These are phyloP conservation scores for Thaumatotibia leucotreta DNA, from an alignment of 1,140 invertebrate genomes.

Conservation along the genomic window DNA sequence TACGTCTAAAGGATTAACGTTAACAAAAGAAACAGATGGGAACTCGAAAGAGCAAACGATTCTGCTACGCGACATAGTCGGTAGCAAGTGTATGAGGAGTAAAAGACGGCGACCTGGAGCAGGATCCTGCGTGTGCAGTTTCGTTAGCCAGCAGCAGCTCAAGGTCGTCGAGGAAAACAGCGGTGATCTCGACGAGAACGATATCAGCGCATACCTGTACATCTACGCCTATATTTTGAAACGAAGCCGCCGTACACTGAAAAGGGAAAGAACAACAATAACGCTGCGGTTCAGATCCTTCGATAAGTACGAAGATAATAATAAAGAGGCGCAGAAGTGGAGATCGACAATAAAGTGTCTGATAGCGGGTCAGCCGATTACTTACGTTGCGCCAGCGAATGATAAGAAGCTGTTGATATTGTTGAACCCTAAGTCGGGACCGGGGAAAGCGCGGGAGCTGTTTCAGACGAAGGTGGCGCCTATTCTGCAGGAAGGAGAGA, in stretches of 20 bases:
- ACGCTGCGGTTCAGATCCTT: conserved; percentile 88
- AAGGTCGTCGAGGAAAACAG: conserved; percentile 80
- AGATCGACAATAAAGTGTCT: conserved; percentile 85
- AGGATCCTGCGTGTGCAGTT: conserved; percentile 81
- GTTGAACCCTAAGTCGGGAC: conserved; percentile 94
- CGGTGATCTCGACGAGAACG: conserved; percentile 81
- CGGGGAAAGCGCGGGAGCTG: conserved; percentile 88
- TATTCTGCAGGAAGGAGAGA: conserved; percentile 91
- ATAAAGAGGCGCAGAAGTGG: conserved; percentile 90
- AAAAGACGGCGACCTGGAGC: conserved; percentile 79
- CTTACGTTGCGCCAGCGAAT: conserved; percentile 72
- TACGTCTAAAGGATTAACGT: conserved; percentile 83
- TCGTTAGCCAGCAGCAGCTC: conserved; percentile 76
- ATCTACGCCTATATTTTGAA: conserved; percentile 91
- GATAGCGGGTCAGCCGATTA: conserved; percentile 77
- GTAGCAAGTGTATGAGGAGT: conserved; percentile 87
- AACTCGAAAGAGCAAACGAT: conserved; percentile 85
- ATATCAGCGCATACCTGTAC: conserved; percentile 89
- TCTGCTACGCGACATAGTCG: conserved; percentile 84
- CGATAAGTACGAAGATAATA: conserved; percentile 90
- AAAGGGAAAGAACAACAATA: conserved; percentile 86
- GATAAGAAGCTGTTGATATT: conserved; percentile 87
- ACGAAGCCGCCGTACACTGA: conserved; percentile 81
- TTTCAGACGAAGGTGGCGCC: conserved; percentile 91
- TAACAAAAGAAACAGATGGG: conserved; percentile 85